Percentiles rank a stretch among this genome's conserved stretches.
Conservation (phyloP, 2,113 vertebrate species). For the Hypanus sabinus region DNA sequence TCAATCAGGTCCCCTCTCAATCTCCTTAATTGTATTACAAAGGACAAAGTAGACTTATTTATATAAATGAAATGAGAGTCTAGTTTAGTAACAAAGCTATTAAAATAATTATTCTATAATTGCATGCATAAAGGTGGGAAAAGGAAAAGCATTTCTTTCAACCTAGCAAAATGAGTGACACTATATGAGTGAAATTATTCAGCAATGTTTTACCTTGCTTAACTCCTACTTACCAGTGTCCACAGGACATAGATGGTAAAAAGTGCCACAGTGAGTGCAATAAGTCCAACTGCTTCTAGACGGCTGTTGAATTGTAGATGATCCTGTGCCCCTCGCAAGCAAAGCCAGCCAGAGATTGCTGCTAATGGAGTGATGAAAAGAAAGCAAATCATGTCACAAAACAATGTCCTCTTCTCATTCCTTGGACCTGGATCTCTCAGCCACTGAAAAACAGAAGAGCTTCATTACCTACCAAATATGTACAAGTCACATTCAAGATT, state of each 20-base stretch:
- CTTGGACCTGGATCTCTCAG: constrained; percentile 79
- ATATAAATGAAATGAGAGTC: background rate
- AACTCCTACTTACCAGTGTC: constrained; percentile 77
- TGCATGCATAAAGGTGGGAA: background rate
- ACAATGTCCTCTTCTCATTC: constrained; percentile 86
- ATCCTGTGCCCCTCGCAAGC: constrained; percentile 83
- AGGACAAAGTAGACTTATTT: background rate
- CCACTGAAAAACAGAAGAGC: constrained; percentile 63
- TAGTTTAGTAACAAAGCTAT: background rate
- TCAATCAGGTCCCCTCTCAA: too few relatives aligned
- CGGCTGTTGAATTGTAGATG: constrained; percentile 84
- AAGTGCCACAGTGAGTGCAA: constrained; percentile 89
- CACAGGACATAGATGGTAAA: constrained; percentile 95
- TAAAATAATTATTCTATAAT: background rate
- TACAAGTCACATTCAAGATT: background rate
- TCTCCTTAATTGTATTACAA: too few relatives aligned
- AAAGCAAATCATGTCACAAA: constrained; percentile 94
- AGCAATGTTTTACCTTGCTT: background rate
- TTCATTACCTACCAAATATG: background rate
- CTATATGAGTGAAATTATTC: background rate
- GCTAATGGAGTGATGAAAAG: constrained; percentile 89
- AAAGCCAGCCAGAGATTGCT: constrained; percentile 90
- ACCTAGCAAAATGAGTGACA: background rate
- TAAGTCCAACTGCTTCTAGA: constrained; percentile 88
- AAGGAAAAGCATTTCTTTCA: background rate